Evolutionary conservation across 2,797 vertebrate species (phyloP).

Genomic region (Tarsius wallacei): DNA sequence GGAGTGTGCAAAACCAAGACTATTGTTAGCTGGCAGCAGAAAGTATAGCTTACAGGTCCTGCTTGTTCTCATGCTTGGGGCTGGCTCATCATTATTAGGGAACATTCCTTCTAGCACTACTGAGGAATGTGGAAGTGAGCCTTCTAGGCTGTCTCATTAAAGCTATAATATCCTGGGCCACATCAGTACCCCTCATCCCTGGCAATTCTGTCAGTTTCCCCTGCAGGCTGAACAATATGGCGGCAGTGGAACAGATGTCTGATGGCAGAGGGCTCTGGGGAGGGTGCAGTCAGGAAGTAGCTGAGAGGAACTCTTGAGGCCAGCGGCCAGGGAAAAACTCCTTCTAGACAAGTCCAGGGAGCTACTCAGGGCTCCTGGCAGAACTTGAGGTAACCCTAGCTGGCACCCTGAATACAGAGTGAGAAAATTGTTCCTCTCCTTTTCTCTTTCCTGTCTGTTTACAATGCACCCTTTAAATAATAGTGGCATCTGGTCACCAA

Average conservation of each 20-base stretch:
- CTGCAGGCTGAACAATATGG: rapidly evolving
- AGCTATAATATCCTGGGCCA: background rate
- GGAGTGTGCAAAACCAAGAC: background rate
- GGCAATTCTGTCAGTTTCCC: background rate
- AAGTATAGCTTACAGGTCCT: background rate
- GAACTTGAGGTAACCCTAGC: background rate
- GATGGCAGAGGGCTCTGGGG: too few relatives aligned
- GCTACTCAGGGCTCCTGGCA: background rate
- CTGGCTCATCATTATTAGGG: background rate
- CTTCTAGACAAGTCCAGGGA: background rate
- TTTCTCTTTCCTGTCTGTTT: background rate
- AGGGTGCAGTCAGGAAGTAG: background rate
- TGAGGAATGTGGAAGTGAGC: background rate
- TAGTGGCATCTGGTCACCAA: background rate
- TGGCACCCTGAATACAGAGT: background rate
- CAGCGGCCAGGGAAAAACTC: background rate
- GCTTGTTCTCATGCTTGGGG: background rate
- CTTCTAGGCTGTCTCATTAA: background rate
- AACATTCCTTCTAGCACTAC: background rate
- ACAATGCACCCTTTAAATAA: background rate
- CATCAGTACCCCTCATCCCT: background rate
- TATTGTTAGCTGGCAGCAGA: background rate
- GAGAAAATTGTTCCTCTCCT: background rate
- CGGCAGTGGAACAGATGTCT: background rate
- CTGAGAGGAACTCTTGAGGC: background rate